Evolutionary conservation across 2,888 invertebrate genomes (phyloP).

Genomic region (Hipparchia semele): DNA sequence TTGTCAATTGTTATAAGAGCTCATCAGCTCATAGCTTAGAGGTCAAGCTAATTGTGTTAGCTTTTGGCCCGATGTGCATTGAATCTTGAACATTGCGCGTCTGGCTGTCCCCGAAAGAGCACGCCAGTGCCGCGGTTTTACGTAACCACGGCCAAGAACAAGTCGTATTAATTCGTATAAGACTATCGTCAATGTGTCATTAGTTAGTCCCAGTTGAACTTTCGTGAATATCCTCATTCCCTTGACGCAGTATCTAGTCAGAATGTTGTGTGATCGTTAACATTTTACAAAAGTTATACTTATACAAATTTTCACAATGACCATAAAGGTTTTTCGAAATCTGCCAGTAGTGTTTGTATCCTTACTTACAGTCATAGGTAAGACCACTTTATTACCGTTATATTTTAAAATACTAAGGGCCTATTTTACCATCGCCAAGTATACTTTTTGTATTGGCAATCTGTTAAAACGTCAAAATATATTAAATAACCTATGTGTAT

Average conservation of each 20-base stretch:
- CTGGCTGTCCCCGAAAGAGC: slow-evolving; percentile 66
- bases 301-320: slow-evolving; percentile 54
- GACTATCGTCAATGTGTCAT: slow-evolving; percentile 58
- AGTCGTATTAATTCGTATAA: slow-evolving; percentile 28
- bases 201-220: slow-evolving; percentile 46
- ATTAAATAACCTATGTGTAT: too few species aligned
- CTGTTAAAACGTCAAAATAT: too few species aligned
- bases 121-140: slow-evolving; percentile 59
- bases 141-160: slow-evolving; percentile 47
- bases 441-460: too few species aligned
- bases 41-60: slow-evolving; percentile 51
- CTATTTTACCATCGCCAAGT: too few species aligned
- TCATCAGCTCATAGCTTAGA: slow-evolving; percentile 48
- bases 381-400: slow-evolving; percentile 41
- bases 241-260: slow-evolving; percentile 38
- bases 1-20: slow-evolving; percentile 1
- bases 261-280: slow-evolving; percentile 52
- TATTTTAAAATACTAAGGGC: not conserved
- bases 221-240: slow-evolving; percentile 45
- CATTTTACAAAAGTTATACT: not conserved
- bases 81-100: slow-evolving; percentile 63
- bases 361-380: slow-evolving; percentile 62
- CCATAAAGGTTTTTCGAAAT: slow-evolving; percentile 52
- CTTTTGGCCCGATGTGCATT: slow-evolving; percentile 44
- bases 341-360: slow-evolving; percentile 56